A percentile compares a stretch with the other conserved stretches of the same genome.
phyloP scores from a whole-genome alignment of 2,113 vertebrate genomes.

The Sceloporus tristichus region DNA sequence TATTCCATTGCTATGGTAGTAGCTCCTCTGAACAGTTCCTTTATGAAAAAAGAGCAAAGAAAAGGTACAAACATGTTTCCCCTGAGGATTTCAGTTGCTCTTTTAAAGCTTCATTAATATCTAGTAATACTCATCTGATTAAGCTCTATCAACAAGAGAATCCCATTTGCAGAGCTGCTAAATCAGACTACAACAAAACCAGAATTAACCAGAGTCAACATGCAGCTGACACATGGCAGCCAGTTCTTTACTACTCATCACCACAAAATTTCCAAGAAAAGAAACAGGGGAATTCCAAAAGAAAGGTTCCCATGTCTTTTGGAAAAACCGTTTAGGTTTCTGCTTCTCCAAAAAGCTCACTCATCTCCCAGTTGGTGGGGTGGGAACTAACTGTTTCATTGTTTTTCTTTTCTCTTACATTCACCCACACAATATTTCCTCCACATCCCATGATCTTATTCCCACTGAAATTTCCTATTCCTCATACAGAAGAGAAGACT shows the following conservation, averaged over 20 bases:
- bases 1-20: neutral
- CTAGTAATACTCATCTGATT: slow-evolving; percentile 30
- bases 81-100: slow-evolving; percentile 12
- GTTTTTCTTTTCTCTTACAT: neutral
- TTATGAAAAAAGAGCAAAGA: neutral
- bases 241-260: slow-evolving; percentile 28
- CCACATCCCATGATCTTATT: neutral
- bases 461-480: neutral
- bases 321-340: slow-evolving; percentile 52
- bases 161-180: slow-evolving; percentile 49
- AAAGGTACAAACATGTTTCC: slow-evolving; percentile 7
- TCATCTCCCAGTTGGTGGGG: neutral
- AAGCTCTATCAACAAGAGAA: slow-evolving; percentile 40
- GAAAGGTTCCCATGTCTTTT: slow-evolving; percentile 22
- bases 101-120: slow-evolving; percentile 41
- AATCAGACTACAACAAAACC: slow-evolving; percentile 58
- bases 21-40: neutral
- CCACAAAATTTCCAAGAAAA: slow-evolving; percentile 43
- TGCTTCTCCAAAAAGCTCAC: neutral
- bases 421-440: neutral
- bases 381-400: neutral
- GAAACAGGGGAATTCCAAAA: slow-evolving; percentile 49
- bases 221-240: neutral
- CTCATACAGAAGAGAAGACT: neutral
- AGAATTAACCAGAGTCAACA: slow-evolving; percentile 51